These are phyloP conservation scores for Bimastos eiseni DNA, from an alignment of 2,888 invertebrate genomes.

Conservation along the genomic window DNA sequence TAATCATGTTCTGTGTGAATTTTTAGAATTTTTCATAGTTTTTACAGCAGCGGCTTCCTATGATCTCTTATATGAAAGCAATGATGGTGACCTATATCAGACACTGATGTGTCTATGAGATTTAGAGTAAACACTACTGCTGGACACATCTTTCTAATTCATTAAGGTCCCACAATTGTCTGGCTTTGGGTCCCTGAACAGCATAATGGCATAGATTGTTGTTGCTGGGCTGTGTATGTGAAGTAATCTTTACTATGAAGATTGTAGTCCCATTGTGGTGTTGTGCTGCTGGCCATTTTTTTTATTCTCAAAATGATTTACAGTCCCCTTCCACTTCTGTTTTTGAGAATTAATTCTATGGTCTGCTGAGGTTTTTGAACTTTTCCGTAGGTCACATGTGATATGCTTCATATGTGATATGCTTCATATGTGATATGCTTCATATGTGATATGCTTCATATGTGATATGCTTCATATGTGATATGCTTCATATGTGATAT, in stretches of 20 bases:
- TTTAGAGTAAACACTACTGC: background rate
- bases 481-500: background rate
- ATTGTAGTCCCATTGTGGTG: background rate
- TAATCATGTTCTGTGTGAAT: background rate
- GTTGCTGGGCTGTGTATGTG: background rate
- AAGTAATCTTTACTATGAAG: background rate
- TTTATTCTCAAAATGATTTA: background rate
- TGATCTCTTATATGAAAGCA: background rate
- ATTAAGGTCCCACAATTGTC: background rate
- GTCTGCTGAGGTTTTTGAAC: background rate
- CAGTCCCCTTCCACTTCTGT: background rate
- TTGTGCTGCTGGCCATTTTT: background rate
- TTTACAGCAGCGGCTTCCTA: background rate
- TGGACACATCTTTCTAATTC: background rate
- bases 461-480: background rate
- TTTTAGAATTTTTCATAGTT: background rate
- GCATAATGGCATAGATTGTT: background rate
- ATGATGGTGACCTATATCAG: background rate
- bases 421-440: background rate
- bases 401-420: background rate
- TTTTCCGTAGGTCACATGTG: background rate
- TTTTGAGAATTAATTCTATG: background rate
- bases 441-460: background rate
- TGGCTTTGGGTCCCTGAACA: background rate
- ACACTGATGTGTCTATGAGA: background rate